phyloP scores from a whole-genome alignment of 2,113 vertebrate genomes.

The Arizona elegans region DNA sequence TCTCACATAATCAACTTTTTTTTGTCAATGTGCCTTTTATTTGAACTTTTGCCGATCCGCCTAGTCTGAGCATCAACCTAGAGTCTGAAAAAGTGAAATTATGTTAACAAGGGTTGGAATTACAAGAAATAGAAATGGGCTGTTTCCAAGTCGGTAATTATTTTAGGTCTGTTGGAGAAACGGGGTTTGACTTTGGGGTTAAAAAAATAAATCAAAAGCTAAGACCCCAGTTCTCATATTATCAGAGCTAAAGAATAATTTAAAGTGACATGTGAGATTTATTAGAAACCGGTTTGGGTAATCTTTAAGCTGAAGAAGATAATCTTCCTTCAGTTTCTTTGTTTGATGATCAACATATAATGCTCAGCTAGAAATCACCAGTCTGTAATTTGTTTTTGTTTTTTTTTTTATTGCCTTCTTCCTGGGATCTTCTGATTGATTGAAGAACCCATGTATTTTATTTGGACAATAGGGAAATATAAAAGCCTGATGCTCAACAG shows the following conservation, averaged over 20 bases:
- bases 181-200: neutral
- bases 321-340: neutral
- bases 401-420: neutral
- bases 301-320: neutral
- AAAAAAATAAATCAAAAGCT: neutral
- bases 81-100: neutral
- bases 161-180: neutral
- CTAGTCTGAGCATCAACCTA: neutral
- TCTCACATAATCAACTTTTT: neutral
- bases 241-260: neutral
- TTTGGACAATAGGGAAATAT: neutral
- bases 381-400: neutral
- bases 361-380: neutral
- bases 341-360: neutral
- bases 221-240: neutral
- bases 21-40: neutral
- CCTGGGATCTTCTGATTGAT: neutral
- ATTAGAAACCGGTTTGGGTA: neutral
- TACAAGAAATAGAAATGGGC: neutral
- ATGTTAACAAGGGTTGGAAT: neutral
- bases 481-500: neutral
- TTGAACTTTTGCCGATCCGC: neutral
- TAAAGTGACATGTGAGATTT: neutral
- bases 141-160: neutral
- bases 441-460: neutral